Base-by-base conservation (phyloP, 2,888 invertebrate genomes). In the Drosophila multiciliata region DNA sequence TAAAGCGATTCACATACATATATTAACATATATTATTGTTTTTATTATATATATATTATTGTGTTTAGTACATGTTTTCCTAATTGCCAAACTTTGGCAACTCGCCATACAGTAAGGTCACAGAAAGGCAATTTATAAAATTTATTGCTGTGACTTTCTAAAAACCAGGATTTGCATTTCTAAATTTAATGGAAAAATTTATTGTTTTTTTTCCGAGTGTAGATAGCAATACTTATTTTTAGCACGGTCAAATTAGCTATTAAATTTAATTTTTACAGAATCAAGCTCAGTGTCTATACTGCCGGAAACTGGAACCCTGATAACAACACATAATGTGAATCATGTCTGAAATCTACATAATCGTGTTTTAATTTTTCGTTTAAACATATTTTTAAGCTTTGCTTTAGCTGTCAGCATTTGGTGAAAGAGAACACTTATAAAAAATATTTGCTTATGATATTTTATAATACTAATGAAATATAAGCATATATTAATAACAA, bases 341-440 rank as follows among this genome's bases (percentile, higher is more conserved):
- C 57, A 52, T 40, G 57, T 52, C 42, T 57, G 15, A 68, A 68
- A 68, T 75, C 80, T 53, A 75, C 42, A 67, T 53, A 35, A 49
- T 65, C n/a, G 65, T 38, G 26, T 65, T 58, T 42, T 26, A 75
- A 75, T 75, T 52, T 60, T 55, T 63, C 58, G 63, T 57, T 49
- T 29, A 40, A 32, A 3, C 6, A 32, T 52, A 23, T 33, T 52
- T 20, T 7, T 15, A 8, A 33, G 12, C 15, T 4, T 52, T 33
- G 20, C 32, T 15, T 5, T n/a, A 17, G 3, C 54, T 26, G 26
- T 3, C 26, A 36, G 9, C n/a, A 55, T 15, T 38, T 17, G 17
- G 20, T 36, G 29, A 12, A 17, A 17, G 48, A 49, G 55, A 55
- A 40, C 40, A n/a, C 40, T 40, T 40, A 38, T 0, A 17, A 38